phyloP scores from a whole-genome alignment of 2,113 vertebrate genomes.

The Aspiorhynchus laticeps region DNA sequence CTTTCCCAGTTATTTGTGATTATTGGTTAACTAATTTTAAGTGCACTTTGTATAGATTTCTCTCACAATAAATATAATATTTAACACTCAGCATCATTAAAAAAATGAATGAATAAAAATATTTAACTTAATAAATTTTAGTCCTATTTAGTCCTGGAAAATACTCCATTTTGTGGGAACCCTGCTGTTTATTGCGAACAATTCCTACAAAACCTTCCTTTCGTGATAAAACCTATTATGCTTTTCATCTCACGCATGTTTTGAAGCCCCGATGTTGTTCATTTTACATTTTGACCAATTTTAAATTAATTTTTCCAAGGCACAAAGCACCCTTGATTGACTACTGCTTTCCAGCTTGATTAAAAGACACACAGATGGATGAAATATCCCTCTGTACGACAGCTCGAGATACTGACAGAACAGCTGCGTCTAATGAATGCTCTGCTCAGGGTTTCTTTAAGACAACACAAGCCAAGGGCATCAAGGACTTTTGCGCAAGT shows the following conservation, averaged over 20 bases:
- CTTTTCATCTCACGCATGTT: not conserved
- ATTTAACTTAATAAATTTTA: too few species aligned
- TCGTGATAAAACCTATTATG: not conserved
- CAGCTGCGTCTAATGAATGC: not conserved
- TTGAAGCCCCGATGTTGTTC: not conserved
- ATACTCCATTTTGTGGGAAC: not conserved
- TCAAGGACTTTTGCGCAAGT: constrained; percentile 9
- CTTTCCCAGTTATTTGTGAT: too few species aligned
- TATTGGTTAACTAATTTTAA: too few species aligned
- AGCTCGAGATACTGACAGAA: not conserved
- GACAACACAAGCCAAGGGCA: constrained; percentile 18
- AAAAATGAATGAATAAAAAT: too few species aligned
- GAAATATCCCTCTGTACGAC: not conserved
- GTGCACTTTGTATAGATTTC: too few species aligned
- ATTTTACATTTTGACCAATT: not conserved
- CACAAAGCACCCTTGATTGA: not conserved
- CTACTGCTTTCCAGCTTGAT: not conserved
- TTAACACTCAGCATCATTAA: too few species aligned
- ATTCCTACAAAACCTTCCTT: not conserved
- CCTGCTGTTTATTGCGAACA: not conserved
- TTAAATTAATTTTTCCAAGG: not conserved
- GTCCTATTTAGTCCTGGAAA: not conserved
- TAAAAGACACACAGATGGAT: constrained; percentile 4
- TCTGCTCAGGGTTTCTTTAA: not conserved
- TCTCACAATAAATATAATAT: too few species aligned